Conservation (phyloP, 2,888 invertebrate species). For the Troides aeacus region DNA sequence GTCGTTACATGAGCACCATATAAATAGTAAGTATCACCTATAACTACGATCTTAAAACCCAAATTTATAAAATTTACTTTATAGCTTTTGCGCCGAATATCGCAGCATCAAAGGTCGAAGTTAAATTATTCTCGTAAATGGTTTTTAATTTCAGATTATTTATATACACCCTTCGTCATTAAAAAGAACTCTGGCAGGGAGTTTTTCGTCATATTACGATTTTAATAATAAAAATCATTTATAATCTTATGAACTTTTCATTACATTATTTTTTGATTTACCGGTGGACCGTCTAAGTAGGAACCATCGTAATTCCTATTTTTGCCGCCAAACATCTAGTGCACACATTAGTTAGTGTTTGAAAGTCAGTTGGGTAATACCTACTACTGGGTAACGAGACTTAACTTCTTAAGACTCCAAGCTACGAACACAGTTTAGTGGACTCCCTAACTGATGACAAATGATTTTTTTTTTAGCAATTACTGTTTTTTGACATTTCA, state of each 20-base stretch:
- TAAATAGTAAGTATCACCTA: constrained; percentile 15
- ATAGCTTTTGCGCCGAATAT: constrained; percentile 2
- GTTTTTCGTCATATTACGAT: constrained; percentile 10
- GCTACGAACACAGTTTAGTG: too few species aligned
- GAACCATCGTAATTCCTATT: too few species aligned
- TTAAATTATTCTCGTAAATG: constrained; percentile 12
- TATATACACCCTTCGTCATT: constrained; percentile 4
- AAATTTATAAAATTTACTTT: constrained; percentile 7
- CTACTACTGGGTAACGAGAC: too few species aligned
- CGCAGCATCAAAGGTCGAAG: constrained; percentile 1
- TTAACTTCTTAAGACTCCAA: too few species aligned
- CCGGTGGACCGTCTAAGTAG: too few species aligned
- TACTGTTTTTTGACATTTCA: too few species aligned
- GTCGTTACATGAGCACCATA: not conserved
- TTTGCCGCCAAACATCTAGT: too few species aligned
- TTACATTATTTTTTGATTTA: not conserved
- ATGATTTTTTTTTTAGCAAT: too few species aligned
- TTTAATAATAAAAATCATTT: constrained; percentile 22
- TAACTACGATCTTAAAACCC: constrained; percentile 6
- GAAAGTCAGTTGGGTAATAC: too few species aligned
- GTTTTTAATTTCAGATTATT: constrained; percentile 25
- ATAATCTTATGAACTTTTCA: not conserved
- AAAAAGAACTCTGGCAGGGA: constrained; percentile 2
- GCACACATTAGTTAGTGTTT: too few species aligned
- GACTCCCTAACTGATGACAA: too few species aligned